These are phyloP conservation scores for Carposina sasakii DNA, from an alignment of 1,140 invertebrate genomes.

Conservation along the genomic window DNA sequence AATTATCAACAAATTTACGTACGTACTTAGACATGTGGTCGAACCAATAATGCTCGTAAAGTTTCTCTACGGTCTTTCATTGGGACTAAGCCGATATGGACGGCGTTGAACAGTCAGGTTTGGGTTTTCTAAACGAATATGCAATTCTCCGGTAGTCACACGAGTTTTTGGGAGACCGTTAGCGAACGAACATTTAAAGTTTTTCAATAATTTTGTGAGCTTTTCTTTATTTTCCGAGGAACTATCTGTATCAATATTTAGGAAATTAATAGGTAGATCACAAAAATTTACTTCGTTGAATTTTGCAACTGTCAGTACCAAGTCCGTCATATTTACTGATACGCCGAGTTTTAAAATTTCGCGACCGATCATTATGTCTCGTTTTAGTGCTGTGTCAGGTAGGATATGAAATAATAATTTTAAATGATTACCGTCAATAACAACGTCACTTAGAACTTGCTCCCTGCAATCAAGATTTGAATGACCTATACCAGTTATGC, in stretches of 20 bases:
- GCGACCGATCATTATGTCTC: background rate
- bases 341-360: background rate
- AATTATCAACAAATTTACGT: conserved; percentile 10
- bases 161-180: background rate
- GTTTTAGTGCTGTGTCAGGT: background rate
- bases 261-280: background rate
- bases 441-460: conserved; percentile 1
- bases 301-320: background rate
- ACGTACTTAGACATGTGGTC: background rate
- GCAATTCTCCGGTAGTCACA: conserved; percentile 1
- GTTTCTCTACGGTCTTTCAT: conserved; percentile 5
- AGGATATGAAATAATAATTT: background rate
- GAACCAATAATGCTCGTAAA: conserved; percentile 5
- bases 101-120: conserved; percentile 10
- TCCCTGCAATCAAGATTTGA: background rate
- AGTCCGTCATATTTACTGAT: background rate
- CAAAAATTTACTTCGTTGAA: background rate
- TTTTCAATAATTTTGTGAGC: background rate
- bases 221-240: background rate
- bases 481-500: conserved; percentile 2
- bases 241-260: conserved; percentile 3
- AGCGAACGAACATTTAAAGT: background rate
- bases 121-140: background rate
- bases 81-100: conserved; percentile 16
- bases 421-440: background rate